phyloP scores from a whole-genome alignment of 92 coral and sea anemone species.

The Zoanthus gigantus region DNA sequence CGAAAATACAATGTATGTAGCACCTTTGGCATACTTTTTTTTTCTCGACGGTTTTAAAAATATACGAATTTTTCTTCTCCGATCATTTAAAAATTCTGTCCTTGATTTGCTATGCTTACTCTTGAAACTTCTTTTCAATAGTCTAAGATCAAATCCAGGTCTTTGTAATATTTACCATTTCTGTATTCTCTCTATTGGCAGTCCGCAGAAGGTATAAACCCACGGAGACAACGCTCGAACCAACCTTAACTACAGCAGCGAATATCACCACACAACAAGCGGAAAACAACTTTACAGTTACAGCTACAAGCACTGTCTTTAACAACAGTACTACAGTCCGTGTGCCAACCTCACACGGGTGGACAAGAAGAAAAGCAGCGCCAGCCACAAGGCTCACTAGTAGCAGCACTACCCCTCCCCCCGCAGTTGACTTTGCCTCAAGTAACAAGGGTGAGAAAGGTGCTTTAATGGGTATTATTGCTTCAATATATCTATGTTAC shows the following conservation, averaged over 20 bases:
- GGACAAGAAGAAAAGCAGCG: neutral
- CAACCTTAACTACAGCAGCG: neutral
- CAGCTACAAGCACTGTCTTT: neutral
- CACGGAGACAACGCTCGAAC: neutral
- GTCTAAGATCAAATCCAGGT: no score
- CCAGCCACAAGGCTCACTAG: neutral
- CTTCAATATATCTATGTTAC: constrained; percentile 37
- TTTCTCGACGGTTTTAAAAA: no score
- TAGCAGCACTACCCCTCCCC: constrained; percentile 28
- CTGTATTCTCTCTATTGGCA: constrained; percentile 3
- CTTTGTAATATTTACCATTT: neutral
- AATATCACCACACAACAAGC: neutral
- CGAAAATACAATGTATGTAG: no score
- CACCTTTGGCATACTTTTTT: no score
- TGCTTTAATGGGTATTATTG: constrained; percentile 43
- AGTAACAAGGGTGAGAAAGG: constrained; percentile 32
- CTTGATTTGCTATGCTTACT: no score
- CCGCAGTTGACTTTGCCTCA: constrained; percentile 36
- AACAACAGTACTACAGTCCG: neutral
- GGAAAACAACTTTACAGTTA: neutral
- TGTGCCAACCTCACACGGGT: neutral
- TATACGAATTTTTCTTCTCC: neutral
- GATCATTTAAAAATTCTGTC: neutral
- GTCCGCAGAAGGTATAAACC: neutral
- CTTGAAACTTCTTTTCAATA: no score